These are phyloP conservation scores for Zaprionus tsacasi DNA, from an alignment of 1,140 invertebrate species.

Conservation along the genomic window DNA sequence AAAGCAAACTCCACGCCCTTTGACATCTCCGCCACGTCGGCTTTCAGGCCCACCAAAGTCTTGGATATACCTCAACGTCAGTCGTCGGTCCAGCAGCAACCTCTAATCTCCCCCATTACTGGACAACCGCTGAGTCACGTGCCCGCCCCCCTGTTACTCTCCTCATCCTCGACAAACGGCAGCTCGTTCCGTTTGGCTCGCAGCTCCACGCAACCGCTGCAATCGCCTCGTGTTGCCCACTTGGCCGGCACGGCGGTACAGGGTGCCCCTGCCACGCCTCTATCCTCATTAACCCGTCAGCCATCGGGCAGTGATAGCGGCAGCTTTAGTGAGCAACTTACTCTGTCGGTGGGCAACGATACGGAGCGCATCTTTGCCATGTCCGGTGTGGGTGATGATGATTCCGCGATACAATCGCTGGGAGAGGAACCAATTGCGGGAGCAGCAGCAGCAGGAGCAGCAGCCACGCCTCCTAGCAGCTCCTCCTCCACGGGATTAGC, in stretches of 20 bases:
- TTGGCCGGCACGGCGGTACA: constrained; percentile 32
- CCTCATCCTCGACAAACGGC: constrained; percentile 59
- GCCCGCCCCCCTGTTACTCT: constrained; percentile 60
- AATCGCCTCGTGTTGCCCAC: constrained; percentile 65
- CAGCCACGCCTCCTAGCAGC: constrained; percentile 26
- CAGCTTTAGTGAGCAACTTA: constrained; percentile 65
- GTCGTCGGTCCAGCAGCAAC: constrained; percentile 35
- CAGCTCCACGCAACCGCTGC: constrained; percentile 70
- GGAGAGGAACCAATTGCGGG: constrained; percentile 41
- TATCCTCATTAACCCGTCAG: constrained; percentile 38
- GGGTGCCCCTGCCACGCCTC: constrained; percentile 15
- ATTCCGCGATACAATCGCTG: constrained; percentile 64
- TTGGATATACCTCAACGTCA: constrained; percentile 60
- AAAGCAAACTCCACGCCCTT: constrained; percentile 78
- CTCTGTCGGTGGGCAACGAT: constrained; percentile 66
- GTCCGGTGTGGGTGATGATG: constrained; percentile 73
- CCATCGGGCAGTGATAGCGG: constrained; percentile 62
- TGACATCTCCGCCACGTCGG: constrained; percentile 72
- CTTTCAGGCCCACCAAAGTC: constrained; percentile 77
- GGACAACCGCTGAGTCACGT: constrained; percentile 70
- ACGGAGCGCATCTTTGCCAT: constrained; percentile 79
- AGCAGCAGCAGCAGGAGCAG: constrained; percentile 14
- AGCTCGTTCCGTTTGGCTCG: constrained; percentile 61
- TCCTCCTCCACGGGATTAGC: constrained; percentile 62
- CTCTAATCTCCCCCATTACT: constrained; percentile 67